phyloP scores from a whole-genome alignment of 1,140 invertebrate species.

The Listronotus oregonensis region DNA sequence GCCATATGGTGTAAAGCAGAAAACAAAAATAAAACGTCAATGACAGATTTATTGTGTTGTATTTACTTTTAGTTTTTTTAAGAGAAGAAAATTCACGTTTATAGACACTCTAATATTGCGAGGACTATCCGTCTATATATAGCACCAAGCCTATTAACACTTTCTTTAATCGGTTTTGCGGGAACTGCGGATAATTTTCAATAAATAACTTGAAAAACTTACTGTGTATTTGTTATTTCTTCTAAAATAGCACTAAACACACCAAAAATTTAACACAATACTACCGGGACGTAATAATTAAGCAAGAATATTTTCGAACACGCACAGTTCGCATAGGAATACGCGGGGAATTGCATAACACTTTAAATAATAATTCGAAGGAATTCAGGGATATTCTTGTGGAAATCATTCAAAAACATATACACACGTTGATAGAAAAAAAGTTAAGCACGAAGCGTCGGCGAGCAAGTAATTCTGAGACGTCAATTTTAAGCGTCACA shows the following conservation, averaged over 20 bases:
- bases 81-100: constrained; percentile 5
- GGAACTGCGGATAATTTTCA: background rate
- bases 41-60: background rate
- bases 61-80: constrained; percentile 1
- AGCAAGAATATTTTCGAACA: background rate
- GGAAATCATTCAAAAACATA: constrained; percentile 8
- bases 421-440: constrained; percentile 16
- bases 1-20: background rate
- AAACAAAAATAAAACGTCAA: background rate
- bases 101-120: constrained; percentile 5
- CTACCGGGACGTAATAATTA: background rate
- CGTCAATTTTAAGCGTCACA: constrained; percentile 24
- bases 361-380: background rate
- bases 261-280: constrained; percentile 1
- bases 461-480: constrained; percentile 24
- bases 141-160: constrained; percentile 13
- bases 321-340: constrained; percentile 1
- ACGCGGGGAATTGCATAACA: constrained; percentile 13
- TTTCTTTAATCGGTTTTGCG: background rate
- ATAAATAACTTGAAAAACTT: constrained; percentile 8
- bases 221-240: constrained; percentile 15
- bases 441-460: constrained; percentile 2
- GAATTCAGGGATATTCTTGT: background rate
- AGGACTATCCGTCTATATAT: constrained; percentile 15
- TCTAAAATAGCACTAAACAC: background rate